Evolutionary conservation across 2,113 vertebrate genomes (phyloP).

Genomic region (Stictonetta naevosa): DNA sequence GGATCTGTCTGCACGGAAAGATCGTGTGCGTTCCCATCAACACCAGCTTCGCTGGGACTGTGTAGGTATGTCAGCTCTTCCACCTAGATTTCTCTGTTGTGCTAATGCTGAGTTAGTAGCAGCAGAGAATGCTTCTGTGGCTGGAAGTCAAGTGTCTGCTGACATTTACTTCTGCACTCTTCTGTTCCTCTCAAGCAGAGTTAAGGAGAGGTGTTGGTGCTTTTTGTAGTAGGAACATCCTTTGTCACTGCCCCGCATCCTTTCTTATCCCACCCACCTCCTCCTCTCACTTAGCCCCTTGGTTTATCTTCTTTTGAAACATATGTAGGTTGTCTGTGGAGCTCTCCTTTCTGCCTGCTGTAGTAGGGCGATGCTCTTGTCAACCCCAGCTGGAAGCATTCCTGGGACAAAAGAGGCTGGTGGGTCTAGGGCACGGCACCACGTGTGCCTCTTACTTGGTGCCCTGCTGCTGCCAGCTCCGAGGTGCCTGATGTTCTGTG

Average conservation of each 20-base stretch:
- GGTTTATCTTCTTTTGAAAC: neutral
- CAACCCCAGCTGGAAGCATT: neutral
- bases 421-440: neutral
- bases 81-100: neutral
- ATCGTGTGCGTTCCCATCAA: neutral
- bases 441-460: neutral
- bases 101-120: neutral
- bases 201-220: neutral
- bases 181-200: neutral
- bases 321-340: neutral
- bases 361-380: neutral
- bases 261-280: neutral
- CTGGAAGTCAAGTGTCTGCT: neutral
- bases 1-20: neutral
- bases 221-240: neutral
- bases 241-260: neutral
- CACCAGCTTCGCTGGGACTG: neutral
- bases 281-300: neutral
- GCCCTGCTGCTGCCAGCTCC: neutral
- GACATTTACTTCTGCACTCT: neutral
- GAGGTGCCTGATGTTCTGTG: neutral
- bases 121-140: neutral
- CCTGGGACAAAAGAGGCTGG: rapidly evolving
- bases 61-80: neutral
- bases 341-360: neutral